Evolutionary conservation across 2,113 vertebrate genomes (phyloP).

Genomic region (Anguilla japonica): DNA sequence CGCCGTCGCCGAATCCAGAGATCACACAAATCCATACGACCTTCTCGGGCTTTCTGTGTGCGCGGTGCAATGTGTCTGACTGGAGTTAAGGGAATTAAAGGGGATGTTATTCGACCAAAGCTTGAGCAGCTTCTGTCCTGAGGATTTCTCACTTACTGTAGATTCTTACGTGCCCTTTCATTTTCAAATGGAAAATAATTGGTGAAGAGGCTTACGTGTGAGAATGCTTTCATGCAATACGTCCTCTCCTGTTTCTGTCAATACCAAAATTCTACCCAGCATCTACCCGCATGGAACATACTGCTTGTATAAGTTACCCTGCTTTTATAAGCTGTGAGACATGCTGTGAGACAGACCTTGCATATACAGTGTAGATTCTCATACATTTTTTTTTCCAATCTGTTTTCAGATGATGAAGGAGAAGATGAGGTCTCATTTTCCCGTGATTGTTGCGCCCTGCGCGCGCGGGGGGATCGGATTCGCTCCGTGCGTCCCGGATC

Average conservation of each 20-base stretch:
- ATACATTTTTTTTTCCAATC: background rate
- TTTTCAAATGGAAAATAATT: slow-evolving; percentile 52
- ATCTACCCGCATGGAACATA: background rate
- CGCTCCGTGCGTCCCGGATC: background rate
- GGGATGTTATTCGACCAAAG: slow-evolving; percentile 67
- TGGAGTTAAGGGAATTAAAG: slow-evolving; percentile 54
- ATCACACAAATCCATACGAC: slow-evolving; percentile 60
- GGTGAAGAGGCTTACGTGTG: slow-evolving; percentile 31
- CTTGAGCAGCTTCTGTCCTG: slow-evolving; percentile 49
- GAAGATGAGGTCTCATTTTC: background rate
- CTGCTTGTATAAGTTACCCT: background rate
- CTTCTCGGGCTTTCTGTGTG: slow-evolving; percentile 48
- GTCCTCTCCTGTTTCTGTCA: background rate
- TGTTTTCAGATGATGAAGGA: background rate
- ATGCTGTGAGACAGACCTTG: background rate
- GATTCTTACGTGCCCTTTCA: slow-evolving; percentile 63
- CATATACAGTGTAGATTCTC: background rate
- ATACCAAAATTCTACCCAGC: background rate
- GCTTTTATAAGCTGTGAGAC: background rate
- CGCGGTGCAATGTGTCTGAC: slow-evolving; percentile 56
- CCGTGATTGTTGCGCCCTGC: background rate
- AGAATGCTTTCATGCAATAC: background rate
- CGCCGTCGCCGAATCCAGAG: slow-evolving; percentile 49
- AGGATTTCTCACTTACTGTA: slow-evolving; percentile 61
- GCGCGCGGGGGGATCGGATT: background rate